phyloP scores from a whole-genome alignment of 2,797 vertebrate genomes.

The Myotis vivesi region DNA sequence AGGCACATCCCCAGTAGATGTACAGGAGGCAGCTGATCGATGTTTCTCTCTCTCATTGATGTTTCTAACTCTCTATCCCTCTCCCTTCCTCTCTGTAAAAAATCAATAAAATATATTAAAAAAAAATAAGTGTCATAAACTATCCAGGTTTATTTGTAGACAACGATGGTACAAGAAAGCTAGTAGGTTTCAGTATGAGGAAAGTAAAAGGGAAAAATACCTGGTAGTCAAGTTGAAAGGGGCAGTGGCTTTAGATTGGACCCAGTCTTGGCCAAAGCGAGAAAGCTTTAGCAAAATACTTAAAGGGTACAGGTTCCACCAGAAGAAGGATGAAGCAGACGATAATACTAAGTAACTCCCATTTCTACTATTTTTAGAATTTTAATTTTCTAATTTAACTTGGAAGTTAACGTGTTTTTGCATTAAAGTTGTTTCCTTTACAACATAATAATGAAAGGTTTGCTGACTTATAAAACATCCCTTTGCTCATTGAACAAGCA shows the following conservation, averaged over 20 bases:
- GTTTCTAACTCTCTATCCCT: no score
- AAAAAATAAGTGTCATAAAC: background rate
- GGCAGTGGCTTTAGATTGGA: background rate
- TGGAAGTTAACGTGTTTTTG: background rate
- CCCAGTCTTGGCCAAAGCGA: background rate
- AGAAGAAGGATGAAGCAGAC: background rate
- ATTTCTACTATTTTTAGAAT: background rate
- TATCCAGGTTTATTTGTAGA: background rate
- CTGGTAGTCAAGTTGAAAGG: background rate
- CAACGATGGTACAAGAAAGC: background rate
- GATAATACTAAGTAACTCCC: background rate
- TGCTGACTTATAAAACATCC: background rate
- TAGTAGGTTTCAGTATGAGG: background rate
- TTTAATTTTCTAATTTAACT: conserved; percentile 24
- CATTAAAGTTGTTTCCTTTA: conserved; percentile 30
- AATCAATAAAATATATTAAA: no score
- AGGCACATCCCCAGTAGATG: no score
- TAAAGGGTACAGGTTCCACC: background rate
- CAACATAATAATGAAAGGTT: background rate
- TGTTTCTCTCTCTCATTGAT: no score
- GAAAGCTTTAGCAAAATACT: background rate
- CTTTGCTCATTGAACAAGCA: background rate
- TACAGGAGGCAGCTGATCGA: no score
- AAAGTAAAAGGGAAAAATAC: background rate
- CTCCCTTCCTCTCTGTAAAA: no score